Evolutionary conservation across 2,113 vertebrate species (phyloP).

Genomic region (Columba janthina): DNA sequence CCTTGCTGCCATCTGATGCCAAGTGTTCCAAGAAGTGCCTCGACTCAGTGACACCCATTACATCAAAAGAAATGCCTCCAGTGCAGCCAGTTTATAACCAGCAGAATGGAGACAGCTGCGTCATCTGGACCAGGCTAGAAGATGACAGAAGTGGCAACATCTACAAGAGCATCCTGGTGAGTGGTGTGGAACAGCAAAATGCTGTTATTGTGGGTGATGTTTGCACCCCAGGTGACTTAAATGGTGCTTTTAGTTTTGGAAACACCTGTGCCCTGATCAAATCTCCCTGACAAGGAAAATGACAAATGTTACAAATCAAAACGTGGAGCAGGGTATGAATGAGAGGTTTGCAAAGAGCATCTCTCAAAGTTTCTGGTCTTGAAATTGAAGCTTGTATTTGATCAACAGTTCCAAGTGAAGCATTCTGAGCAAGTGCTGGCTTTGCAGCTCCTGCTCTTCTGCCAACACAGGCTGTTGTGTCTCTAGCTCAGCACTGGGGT

Average conservation of each 20-base stretch:
- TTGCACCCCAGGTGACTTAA: neutral
- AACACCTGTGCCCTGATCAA: neutral
- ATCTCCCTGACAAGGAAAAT: neutral
- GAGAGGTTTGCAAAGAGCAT: neutral
- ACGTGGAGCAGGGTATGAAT: neutral
- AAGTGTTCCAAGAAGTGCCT: no score
- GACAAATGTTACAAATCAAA: neutral
- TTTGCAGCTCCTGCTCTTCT: neutral
- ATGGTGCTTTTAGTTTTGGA: neutral
- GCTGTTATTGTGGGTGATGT: no score
- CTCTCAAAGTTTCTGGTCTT: neutral
- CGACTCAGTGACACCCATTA: no score
- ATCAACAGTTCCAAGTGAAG: neutral
- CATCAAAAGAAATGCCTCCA: no score
- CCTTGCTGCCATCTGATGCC: no score
- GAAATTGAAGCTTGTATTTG: neutral
- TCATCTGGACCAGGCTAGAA: no score
- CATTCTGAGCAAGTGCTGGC: neutral
- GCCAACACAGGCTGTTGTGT: neutral
- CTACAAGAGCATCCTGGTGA: conserved; percentile 96
- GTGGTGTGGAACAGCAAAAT: neutral
- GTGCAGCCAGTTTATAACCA: no score
- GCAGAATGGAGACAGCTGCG: no score
- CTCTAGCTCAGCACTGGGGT: neutral
- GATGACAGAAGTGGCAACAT: conserved; percentile 80